Conservation (phyloP, 2,797 vertebrate species). For the Sebastolobus alascanus region DNA sequence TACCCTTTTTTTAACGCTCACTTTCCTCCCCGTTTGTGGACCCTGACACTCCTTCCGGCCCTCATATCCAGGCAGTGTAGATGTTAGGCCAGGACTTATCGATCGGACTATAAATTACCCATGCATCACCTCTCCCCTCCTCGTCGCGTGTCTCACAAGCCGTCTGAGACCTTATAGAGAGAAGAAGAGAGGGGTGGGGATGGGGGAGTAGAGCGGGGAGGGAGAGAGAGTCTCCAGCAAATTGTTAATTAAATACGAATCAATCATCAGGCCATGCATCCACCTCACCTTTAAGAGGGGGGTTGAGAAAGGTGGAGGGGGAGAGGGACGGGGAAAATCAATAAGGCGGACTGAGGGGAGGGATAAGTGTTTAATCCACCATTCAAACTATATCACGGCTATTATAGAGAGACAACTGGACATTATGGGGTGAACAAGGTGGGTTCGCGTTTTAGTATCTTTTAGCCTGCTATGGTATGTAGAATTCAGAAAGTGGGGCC, state of each 20-base stretch:
- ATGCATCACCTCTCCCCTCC: conserved; percentile 74
- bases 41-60: conserved; percentile 83
- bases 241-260: conserved; percentile 99
- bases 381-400: conserved; percentile 84
- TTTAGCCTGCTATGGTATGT: conserved; percentile 1
- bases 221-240: conserved; percentile 88
- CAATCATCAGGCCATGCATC: conserved; percentile 92
- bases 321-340: conserved; percentile 68
- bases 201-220: conserved; percentile 60
- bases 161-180: conserved; percentile 75
- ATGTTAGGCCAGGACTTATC: conserved; percentile 86
- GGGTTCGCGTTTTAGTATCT: conserved; percentile 53
- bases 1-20: conserved; percentile 58
- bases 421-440: conserved; percentile 72
- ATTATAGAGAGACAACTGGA: conserved; percentile 77
- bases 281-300: conserved; percentile 82
- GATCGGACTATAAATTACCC: conserved; percentile 86
- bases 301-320: conserved; percentile 40
- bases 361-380: conserved; percentile 84
- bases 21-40: conserved; percentile 64
- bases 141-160: conserved; percentile 68
- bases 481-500: neutral
- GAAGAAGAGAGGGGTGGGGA: conserved; percentile 71
- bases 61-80: conserved; percentile 83
- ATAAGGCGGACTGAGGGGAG: conserved; percentile 82